Evolutionary conservation across 1,140 invertebrate genomes (phyloP), one percentile per base, ranked within the genome.

Genomic region (Hycleus phaleratus): DNA sequence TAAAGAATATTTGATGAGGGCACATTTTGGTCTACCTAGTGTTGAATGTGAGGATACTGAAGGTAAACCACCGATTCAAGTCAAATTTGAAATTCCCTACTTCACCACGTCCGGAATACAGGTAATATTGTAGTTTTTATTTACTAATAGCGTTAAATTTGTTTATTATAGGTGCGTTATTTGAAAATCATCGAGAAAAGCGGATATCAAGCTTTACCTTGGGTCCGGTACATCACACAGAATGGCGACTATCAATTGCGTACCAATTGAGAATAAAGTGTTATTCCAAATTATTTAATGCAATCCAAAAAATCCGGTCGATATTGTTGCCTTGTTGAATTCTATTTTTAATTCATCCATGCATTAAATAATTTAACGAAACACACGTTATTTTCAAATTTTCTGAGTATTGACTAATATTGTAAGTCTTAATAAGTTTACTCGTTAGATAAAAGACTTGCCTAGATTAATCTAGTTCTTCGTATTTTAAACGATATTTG

Each of bases 151-250:
- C 38, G 24, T 52, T 24, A 10, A 51, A 18, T 39, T 49, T 56
- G 50, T 47, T 62, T 61, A 45, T 70, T 69, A 11, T 61, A 81
- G 77, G 90, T 98, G 3, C 83, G 96, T 39, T 99, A 99, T 75
- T 79, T 99, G 60, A 99, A 99, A 77, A 99, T 99, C 70, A 99
- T 99, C 70, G 97, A 99, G 70, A 99, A 99, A 75, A 97, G 94
- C 76, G 97, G 97, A 0, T 99, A 99, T 73, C 97, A 99, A 77
- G 97, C 97, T 0, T 71, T 99, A 48, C 97, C 97, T 0, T 99
- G 97, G 97, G 97, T 99, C 4, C 79, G 96, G 25, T 99, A 99
- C 70, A 99, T 99, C 47, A 99, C 97, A 12, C 96, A 99, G 73
- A 99, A 99, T 77, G 97, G 97, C 38, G 97, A 99, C 74, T 99